Evolutionary conservation across 2,888 invertebrate species (phyloP).

Genomic region (Terebella lapidaria): DNA sequence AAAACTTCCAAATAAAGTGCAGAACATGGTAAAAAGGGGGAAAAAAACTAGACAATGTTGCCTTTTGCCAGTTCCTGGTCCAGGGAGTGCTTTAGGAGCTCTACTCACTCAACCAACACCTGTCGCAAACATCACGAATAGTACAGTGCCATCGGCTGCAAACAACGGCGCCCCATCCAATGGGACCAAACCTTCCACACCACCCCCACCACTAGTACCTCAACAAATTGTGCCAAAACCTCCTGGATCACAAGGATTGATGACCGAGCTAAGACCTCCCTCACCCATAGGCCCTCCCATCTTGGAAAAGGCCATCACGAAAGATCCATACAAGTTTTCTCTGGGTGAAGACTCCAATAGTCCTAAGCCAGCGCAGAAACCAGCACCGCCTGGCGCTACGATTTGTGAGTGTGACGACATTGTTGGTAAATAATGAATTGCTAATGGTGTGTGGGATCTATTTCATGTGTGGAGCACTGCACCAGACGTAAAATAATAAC

Average conservation of each 20-base stretch:
- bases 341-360: constrained; percentile 41
- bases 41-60: too few species aligned
- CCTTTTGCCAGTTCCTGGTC: background rate
- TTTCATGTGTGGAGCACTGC: too few species aligned
- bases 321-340: constrained; percentile 3
- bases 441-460: too few species aligned
- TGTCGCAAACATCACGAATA: background rate
- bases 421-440: background rate
- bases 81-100: constrained; percentile 15
- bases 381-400: constrained; percentile 45
- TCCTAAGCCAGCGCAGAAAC: constrained; percentile 39
- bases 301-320: background rate
- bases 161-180: background rate
- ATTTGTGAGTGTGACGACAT: constrained; percentile 37
- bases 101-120: constrained; percentile 14
- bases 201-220: background rate
- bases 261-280: background rate
- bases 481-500: too few species aligned
- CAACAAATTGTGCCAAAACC: background rate
- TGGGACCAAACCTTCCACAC: background rate
- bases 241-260: background rate
- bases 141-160: background rate
- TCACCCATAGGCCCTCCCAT: background rate
- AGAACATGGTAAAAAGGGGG: too few species aligned
- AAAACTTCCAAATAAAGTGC: too few species aligned